These are phyloP conservation scores for Pectinophora gossypiella DNA, from an alignment of 1,140 invertebrate genomes.

Conservation along the genomic window DNA sequence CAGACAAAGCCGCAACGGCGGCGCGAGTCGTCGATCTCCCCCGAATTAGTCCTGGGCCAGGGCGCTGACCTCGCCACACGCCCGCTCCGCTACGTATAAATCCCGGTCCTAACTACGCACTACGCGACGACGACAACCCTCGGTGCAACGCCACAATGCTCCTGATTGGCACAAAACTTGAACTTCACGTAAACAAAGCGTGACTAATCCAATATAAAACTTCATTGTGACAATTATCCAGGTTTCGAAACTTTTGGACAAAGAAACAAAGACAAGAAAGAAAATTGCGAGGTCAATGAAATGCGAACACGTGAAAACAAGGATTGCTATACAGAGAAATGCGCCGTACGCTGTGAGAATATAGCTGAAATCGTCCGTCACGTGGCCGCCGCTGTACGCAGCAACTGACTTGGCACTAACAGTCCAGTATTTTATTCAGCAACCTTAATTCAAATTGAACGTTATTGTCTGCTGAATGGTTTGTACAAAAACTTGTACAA, in stretches of 20 bases:
- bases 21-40: slow-evolving; percentile 68
- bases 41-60: slow-evolving; percentile 70
- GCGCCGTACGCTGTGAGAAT: not conserved
- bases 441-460: too few species aligned
- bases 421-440: too few species aligned
- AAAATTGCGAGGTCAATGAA: slow-evolving; percentile 36
- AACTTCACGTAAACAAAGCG: slow-evolving; percentile 16
- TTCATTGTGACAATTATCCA: not conserved
- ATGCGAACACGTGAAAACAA: slow-evolving; percentile 30
- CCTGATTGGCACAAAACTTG: slow-evolving; percentile 8
- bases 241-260: slow-evolving; percentile 13
- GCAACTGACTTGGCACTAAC: not conserved
- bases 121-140: not conserved
- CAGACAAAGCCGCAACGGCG: slow-evolving; percentile 60
- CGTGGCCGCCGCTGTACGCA: not conserved
- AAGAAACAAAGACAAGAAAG: slow-evolving; percentile 20
- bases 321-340: not conserved
- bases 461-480: too few species aligned
- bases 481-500: too few species aligned
- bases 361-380: not conserved
- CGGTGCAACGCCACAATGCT: slow-evolving; percentile 11
- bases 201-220: slow-evolving; percentile 11
- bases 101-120: slow-evolving; percentile 20
- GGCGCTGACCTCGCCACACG: slow-evolving; percentile 53
- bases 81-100: slow-evolving; percentile 24